These are phyloP conservation scores for Netta rufina DNA, from an alignment of 2,797 vertebrate species.

Conservation along the genomic window DNA sequence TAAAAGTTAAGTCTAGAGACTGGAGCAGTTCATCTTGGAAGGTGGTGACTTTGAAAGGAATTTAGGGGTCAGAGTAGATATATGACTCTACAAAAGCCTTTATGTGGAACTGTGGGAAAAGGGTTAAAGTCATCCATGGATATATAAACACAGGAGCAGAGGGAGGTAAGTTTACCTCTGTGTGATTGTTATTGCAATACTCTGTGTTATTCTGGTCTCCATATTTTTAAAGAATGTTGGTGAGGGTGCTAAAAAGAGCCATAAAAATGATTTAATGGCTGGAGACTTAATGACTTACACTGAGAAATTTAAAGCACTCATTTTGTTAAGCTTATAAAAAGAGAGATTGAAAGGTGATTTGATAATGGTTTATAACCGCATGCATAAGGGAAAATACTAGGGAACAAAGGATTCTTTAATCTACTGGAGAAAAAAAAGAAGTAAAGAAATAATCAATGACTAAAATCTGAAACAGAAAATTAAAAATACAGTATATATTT, in stretches of 20 bases:
- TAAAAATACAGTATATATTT: neutral
- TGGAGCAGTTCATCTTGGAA: neutral
- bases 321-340: conserved; percentile 54
- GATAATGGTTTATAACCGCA: conserved; percentile 44
- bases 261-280: conserved; percentile 58
- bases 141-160: conserved; percentile 12
- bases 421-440: neutral
- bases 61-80: neutral
- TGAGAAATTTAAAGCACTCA: conserved; percentile 44
- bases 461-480: conserved; percentile 11
- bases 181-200: conserved; percentile 10
- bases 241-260: neutral
- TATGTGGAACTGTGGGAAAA: conserved; percentile 3
- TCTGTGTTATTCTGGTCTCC: neutral
- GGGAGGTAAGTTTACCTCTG: neutral
- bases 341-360: conserved; percentile 54
- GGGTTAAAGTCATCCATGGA: neutral
- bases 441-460: neutral
- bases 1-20: neutral
- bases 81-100: neutral
- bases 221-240: conserved; percentile 35
- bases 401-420: conserved; percentile 48
- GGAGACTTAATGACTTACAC: conserved; percentile 28
- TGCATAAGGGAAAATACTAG: neutral
- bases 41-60: conserved; percentile 11